A percentile compares a stretch with the other conserved stretches of the same genome.
Conservation (phyloP, 2,888 invertebrate species). For the Taphrorychus bicolor region DNA sequence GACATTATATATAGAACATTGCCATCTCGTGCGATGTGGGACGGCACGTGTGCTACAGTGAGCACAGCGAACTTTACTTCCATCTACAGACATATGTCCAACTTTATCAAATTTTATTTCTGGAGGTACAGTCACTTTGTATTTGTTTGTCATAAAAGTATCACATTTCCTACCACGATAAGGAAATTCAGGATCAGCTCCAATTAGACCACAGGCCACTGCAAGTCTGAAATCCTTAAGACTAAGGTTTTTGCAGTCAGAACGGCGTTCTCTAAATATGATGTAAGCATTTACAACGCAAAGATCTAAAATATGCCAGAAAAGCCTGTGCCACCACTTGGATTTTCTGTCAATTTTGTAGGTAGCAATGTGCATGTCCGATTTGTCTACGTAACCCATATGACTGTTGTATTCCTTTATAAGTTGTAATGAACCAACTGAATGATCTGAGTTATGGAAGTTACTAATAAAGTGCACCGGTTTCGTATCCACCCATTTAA, state of each 20-base stretch:
- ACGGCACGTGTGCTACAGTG: no score
- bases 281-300: background rate
- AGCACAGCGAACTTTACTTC: background rate
- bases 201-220: background rate
- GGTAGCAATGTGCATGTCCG: background rate
- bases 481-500: background rate
- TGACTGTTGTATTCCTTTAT: background rate
- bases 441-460: background rate
- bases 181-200: no score
- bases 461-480: background rate
- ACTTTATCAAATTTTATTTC: background rate
- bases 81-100: background rate
- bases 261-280: background rate
- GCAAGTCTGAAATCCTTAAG: background rate
- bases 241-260: background rate
- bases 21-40: no score
- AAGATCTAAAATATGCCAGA: background rate
- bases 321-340: background rate
- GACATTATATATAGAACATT: background rate
- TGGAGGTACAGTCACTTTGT: background rate
- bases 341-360: background rate
- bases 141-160: background rate
- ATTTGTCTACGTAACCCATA: background rate
- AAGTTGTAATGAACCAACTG: background rate
- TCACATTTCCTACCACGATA: background rate